These are phyloP conservation scores for Drosophila ezoana DNA, from an alignment of 2,888 invertebrate species.

Conservation along the genomic window DNA sequence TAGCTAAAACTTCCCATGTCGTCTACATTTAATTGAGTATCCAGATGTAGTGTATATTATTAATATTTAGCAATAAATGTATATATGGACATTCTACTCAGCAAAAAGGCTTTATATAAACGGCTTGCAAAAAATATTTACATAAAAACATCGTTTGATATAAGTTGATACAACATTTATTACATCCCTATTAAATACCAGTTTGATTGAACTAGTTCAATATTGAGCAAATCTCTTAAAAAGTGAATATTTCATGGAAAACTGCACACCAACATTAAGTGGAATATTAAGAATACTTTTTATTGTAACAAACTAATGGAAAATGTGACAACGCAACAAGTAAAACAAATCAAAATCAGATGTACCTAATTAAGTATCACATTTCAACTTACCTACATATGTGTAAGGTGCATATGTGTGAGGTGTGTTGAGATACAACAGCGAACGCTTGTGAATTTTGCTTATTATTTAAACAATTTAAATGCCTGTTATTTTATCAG, in stretches of 20 bases:
- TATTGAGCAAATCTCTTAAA: slow-evolving; percentile 8
- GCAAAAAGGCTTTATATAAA: too few species aligned
- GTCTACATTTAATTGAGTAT: too few species aligned
- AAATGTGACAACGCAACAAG: neutral
- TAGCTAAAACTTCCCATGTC: too few species aligned
- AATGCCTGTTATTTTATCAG: neutral
- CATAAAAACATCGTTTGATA: neutral
- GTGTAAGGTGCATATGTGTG: slow-evolving; percentile 5
- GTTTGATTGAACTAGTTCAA: slow-evolving; percentile 24
- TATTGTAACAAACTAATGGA: neutral
- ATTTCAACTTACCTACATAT: slow-evolving; percentile 3
- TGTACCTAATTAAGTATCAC: neutral
- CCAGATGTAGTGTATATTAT: too few species aligned
- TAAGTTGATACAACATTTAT: slow-evolving; percentile 1
- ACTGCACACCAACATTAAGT: neutral
- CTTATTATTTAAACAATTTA: slow-evolving; percentile 4
- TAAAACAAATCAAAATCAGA: neutral
- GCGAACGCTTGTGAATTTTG: slow-evolving; percentile 11
- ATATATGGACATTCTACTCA: too few species aligned
- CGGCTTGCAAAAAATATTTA: neutral
- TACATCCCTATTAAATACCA: neutral
- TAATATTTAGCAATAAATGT: too few species aligned
- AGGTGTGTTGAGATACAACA: slow-evolving; percentile 8
- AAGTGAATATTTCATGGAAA: slow-evolving; percentile 29
- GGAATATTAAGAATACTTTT: slow-evolving; percentile 3